Evolutionary conservation across 2,888 invertebrate species (phyloP).

Genomic region (Bombyx huttoni): DNA sequence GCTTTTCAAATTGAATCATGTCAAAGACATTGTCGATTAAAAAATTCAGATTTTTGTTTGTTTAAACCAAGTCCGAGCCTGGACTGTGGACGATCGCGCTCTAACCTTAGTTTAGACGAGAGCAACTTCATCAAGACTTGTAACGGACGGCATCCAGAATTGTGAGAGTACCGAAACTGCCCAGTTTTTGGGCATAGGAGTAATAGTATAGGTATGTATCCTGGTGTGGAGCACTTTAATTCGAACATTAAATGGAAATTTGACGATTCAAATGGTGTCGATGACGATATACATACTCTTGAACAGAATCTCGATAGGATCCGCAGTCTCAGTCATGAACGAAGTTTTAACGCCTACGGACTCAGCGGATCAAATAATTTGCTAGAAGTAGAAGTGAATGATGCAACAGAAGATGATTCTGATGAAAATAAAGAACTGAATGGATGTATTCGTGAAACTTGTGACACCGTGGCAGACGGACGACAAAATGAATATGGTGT

Average conservation of each 20-base stretch:
- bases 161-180: constrained; percentile 69
- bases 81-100: constrained; percentile 60
- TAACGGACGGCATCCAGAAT: constrained; percentile 63
- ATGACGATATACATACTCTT: constrained; percentile 51
- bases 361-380: constrained; percentile 52
- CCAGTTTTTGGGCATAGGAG: constrained; percentile 70
- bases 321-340: constrained; percentile 60
- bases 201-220: constrained; percentile 63
- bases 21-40: constrained; percentile 58
- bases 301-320: constrained; percentile 66
- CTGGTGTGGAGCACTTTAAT: constrained; percentile 63
- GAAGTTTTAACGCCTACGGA: constrained; percentile 45
- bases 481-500: constrained; percentile 46
- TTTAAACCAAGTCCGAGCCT: constrained; percentile 53
- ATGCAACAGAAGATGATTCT: constrained; percentile 41
- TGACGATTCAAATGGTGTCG: constrained; percentile 44
- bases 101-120: constrained; percentile 64
- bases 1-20: constrained; percentile 65
- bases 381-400: constrained; percentile 61
- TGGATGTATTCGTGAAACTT: constrained; percentile 38
- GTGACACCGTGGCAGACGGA: constrained; percentile 23
- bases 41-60: constrained; percentile 61
- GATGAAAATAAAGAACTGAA: constrained; percentile 51
- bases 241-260: constrained; percentile 66
- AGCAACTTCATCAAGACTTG: constrained; percentile 60